Conservation (phyloP, 2,113 vertebrate genomes). For the Syrrhaptes paradoxus region DNA sequence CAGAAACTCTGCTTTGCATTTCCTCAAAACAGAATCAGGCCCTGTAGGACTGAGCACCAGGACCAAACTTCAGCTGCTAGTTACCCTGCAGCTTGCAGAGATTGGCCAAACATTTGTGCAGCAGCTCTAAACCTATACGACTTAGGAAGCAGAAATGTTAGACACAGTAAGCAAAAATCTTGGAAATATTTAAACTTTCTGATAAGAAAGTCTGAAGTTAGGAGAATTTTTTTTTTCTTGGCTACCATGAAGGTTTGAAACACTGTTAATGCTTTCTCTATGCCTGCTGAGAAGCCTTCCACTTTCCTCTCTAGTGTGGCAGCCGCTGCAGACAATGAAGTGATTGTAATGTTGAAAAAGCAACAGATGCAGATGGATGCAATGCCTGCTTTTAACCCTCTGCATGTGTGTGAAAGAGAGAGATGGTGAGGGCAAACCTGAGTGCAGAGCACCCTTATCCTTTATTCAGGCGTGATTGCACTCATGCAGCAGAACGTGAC, state of each 20-base stretch:
- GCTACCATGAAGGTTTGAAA: background rate
- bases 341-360: constrained; percentile 22
- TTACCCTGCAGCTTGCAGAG: constrained; percentile 8
- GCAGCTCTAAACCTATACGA: background rate
- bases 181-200: constrained; percentile 10
- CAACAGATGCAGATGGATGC: background rate
- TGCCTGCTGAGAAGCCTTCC: background rate
- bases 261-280: background rate
- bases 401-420: background rate
- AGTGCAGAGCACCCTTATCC: background rate
- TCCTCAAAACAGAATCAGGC: background rate
- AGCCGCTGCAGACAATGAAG: background rate
- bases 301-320: background rate
- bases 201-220: background rate
- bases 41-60: background rate
- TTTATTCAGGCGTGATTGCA: background rate
- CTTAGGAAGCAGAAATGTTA: constrained; percentile 6
- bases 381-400: background rate
- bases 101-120: background rate
- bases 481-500: background rate
- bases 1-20: background rate
- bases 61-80: background rate
- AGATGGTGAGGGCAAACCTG: background rate
- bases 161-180: background rate
- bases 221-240: background rate